Conservation (phyloP, 2,113 vertebrate species). For the Spheniscus mendiculus region DNA sequence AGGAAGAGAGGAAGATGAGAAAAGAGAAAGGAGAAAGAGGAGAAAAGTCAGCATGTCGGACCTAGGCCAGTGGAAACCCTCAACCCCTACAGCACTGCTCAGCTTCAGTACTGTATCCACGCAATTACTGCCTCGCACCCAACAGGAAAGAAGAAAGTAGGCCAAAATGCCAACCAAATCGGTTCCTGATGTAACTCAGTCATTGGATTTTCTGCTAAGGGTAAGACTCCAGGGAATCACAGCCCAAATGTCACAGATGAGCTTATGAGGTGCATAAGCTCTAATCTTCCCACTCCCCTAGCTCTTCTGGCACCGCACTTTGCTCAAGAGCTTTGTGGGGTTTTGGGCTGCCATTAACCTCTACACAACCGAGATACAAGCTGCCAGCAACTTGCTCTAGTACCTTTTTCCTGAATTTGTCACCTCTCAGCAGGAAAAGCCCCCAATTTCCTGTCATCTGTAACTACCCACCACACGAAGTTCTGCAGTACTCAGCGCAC, state of each 20-base stretch:
- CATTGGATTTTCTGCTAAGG: background rate
- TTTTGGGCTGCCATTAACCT: background rate
- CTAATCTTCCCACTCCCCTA: background rate
- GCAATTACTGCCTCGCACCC: background rate
- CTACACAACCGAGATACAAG: background rate
- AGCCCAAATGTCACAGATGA: fast-evolving
- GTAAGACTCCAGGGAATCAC: background rate
- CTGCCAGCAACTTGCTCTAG: background rate
- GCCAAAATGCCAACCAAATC: background rate
- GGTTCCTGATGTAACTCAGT: background rate
- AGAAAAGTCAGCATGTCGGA: background rate
- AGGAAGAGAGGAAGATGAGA: background rate
- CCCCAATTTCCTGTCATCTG: background rate
- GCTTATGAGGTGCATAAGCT: background rate
- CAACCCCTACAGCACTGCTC: background rate
- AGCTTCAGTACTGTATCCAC: background rate
- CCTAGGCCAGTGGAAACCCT: background rate
- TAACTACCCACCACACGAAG: background rate
- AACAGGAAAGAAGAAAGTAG: background rate
- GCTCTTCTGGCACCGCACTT: background rate
- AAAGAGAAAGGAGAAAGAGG: background rate
- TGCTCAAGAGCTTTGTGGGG: background rate
- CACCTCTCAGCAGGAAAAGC: background rate
- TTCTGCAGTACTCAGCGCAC: background rate
- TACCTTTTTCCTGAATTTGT: background rate